phyloP scores from a whole-genome alignment of 2,113 vertebrate genomes.

The Microtus richardsoni region DNA sequence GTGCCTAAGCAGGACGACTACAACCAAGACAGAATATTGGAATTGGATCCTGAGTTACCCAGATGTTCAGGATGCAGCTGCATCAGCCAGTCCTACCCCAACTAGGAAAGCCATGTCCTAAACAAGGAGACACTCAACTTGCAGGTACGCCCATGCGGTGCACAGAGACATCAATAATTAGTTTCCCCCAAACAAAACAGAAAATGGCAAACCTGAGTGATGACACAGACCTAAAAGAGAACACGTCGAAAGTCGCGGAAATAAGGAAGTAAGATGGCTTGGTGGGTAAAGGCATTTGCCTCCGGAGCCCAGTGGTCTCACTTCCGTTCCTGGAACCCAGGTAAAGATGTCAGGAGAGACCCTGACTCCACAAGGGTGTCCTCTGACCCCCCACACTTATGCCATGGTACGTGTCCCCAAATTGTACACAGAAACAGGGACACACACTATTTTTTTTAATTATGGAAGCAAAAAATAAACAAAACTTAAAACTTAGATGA shows the following conservation, averaged over 20 bases:
- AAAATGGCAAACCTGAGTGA: neutral
- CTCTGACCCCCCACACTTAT: neutral
- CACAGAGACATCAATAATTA: neutral
- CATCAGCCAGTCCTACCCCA: neutral
- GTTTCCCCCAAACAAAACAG: neutral
- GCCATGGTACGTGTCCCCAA: no score
- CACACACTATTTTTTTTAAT: neutral
- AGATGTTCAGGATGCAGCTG: neutral
- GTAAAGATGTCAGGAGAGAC: neutral
- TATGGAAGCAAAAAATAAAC: neutral
- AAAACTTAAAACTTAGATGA: neutral
- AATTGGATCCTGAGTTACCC: neutral
- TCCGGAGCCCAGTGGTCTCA: no score
- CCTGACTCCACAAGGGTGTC: neutral
- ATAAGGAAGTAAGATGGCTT: no score
- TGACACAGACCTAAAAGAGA: neutral
- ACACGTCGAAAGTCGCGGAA: neutral
- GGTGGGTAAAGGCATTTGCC: neutral
- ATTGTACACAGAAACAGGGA: neutral
- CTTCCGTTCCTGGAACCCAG: neutral
- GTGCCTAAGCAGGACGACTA: neutral
- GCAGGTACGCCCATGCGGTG: neutral
- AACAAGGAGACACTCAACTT: neutral
- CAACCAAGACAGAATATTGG: neutral
- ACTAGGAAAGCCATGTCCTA: neutral